These are phyloP conservation scores for Oxyura jamaicensis DNA, from an alignment of 2,113 vertebrate genomes.

Conservation along the genomic window DNA sequence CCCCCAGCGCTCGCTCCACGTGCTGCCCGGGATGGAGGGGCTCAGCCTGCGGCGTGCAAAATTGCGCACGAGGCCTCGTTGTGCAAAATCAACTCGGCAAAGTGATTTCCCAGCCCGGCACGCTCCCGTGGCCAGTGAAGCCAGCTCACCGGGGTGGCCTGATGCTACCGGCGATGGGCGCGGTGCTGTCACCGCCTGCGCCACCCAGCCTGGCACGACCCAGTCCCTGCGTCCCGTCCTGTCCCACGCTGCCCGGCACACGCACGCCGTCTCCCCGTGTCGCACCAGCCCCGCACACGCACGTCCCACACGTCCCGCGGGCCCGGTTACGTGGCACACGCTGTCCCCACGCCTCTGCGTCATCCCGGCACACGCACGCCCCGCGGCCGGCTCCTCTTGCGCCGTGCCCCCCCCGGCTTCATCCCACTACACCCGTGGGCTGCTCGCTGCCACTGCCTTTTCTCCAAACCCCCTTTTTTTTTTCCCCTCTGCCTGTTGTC, in stretches of 20 bases:
- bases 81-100: background rate
- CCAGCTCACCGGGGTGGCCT: fast-evolving
- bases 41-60: background rate
- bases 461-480: fast-evolving
- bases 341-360: background rate
- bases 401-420: fast-evolving
- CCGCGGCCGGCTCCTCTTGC: background rate
- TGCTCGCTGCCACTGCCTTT: fast-evolving
- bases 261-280: too few relatives aligned
- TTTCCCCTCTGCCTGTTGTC: background rate
- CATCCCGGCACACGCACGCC: background rate
- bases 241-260: background rate
- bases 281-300: background rate
- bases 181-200: fast-evolving
- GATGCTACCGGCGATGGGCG: fast-evolving
- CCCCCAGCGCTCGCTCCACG: fast-evolving
- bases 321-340: background rate
- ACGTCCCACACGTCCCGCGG: background rate
- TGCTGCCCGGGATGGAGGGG: fast-evolving
- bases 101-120: background rate
- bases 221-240: background rate
- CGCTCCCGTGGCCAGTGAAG: background rate
- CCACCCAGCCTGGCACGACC: fast-evolving
- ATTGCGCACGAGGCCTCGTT: fast-evolving
- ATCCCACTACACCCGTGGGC: fast-evolving